Evolutionary conservation across 2,113 vertebrate species (phyloP).

Genomic region (Gorsachius goisagi): DNA sequence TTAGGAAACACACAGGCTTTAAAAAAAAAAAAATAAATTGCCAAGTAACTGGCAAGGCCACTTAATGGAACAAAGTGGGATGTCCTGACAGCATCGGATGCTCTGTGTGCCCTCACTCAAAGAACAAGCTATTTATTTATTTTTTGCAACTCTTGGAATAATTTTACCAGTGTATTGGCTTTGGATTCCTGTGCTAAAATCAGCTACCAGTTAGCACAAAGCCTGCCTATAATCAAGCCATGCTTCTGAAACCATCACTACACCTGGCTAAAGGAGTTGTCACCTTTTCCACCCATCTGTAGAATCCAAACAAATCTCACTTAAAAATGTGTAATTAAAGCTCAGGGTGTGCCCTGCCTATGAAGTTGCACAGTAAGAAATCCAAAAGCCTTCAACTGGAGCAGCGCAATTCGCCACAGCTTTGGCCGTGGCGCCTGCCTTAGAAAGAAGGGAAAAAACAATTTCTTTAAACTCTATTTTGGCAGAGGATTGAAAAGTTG

Average conservation of each 20-base stretch:
- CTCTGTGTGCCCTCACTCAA: neutral
- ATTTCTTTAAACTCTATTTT: neutral
- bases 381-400: no score
- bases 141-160: neutral
- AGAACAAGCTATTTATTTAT: neutral
- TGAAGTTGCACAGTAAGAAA: neutral
- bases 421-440: neutral
- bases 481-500: neutral
- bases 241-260: neutral
- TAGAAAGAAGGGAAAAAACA: neutral
- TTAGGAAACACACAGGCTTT: neutral
- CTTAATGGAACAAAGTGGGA: neutral
- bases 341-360: accelerated
- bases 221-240: neutral
- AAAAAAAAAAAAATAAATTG: neutral
- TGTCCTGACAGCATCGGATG: accelerated
- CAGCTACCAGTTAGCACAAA: neutral
- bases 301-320: neutral
- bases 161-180: neutral
- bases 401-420: neutral
- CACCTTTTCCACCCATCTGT: no score
- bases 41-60: neutral
- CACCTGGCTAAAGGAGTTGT: neutral
- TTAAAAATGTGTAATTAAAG: accelerated
- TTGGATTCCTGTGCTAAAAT: neutral